Evolutionary conservation across 2,888 invertebrate genomes (phyloP), one percentile per base, ranked within the genome.

Genomic region (Liodrosophila aerea): DNA sequence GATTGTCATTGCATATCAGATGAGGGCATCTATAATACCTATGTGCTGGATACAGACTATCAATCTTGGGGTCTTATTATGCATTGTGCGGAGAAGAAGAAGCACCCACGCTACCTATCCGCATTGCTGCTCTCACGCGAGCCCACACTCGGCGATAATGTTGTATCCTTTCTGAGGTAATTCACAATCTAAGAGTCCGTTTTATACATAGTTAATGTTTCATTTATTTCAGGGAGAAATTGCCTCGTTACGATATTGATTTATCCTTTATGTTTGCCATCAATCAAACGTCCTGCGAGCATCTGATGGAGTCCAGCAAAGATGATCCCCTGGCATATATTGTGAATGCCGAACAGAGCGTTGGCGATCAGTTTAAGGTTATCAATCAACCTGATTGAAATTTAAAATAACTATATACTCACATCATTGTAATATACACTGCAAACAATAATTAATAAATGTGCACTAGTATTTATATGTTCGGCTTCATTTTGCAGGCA

Each of bases 1-100:
- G 22, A 22, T 22, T 4, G 2, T 22, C 3, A 22, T 22, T 5
- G 22, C 3, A 22, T 22, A 2, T 22, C 88, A 96, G 96, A 96
- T 89, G 96, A 96, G 89, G 96, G 96, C 8, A 92, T 96, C 67
- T 97, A 97, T 91, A 96, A 96, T 86, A 96, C 96, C 0, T 96
- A 95, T 87, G 94, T 96, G 0, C 88, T 96, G 75, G 96, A 96
- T 86, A 95, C 96, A 0, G 96, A 96, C 87, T 95, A 96, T 88
- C 92, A 92, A 56, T 94, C 94, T 1, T 97, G 96, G 96, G 93
- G 95, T 0, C 90, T 97, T 37, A 91, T 96, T 22, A 92, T 97
- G 86, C 96, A 97, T 86, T 96, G 97, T 78, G 96, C 96, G 0
- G 96, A 96, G 85, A 95, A 96, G 89, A 92, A 92, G 43, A 93